phyloP scores from a whole-genome alignment of 2,797 vertebrate species.

The Chelidonichthys spinosus region DNA sequence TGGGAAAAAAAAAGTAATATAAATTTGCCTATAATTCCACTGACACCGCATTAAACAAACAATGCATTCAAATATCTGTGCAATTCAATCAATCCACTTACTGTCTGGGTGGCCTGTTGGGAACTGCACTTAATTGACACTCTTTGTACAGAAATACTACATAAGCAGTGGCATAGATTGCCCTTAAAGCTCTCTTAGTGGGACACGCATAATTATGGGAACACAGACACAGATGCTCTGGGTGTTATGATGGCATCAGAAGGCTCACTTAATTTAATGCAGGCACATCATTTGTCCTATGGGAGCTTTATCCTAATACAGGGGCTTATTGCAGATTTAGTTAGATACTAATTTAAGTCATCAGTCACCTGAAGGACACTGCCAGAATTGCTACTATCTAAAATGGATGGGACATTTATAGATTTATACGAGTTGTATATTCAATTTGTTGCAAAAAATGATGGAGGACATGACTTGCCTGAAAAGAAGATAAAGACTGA shows the following conservation, averaged over 20 bases:
- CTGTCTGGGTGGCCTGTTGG: slow-evolving; percentile 53
- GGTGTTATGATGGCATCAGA: slow-evolving; percentile 74
- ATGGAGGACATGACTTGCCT: slow-evolving; percentile 28
- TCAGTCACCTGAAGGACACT: slow-evolving; percentile 50
- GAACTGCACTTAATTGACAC: slow-evolving; percentile 72
- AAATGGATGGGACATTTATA: slow-evolving; percentile 44
- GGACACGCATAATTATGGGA: slow-evolving; percentile 71
- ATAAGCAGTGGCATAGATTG: slow-evolving; percentile 67
- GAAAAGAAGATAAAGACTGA: slow-evolving; percentile 13
- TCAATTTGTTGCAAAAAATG: slow-evolving; percentile 17
- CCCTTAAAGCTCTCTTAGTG: slow-evolving; percentile 70
- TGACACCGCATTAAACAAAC: slow-evolving; percentile 41
- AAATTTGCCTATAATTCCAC: slow-evolving; percentile 38
- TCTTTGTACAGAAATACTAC: slow-evolving; percentile 65
- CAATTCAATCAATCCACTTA: slow-evolving; percentile 69
- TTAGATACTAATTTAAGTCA: slow-evolving; percentile 68
- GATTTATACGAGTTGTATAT: slow-evolving; percentile 14
- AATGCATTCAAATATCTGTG: slow-evolving; percentile 51
- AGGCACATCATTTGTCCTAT: slow-evolving; percentile 71
- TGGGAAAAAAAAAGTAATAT: not conserved
- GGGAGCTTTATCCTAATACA: slow-evolving; percentile 64
- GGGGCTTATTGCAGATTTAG: slow-evolving; percentile 71
- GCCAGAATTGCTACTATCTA: slow-evolving; percentile 26
- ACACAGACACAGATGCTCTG: slow-evolving; percentile 76
- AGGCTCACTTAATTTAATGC: slow-evolving; percentile 77